Conservation (phyloP, 1,140 invertebrate species). For the Zaprionus lachaisei region DNA sequence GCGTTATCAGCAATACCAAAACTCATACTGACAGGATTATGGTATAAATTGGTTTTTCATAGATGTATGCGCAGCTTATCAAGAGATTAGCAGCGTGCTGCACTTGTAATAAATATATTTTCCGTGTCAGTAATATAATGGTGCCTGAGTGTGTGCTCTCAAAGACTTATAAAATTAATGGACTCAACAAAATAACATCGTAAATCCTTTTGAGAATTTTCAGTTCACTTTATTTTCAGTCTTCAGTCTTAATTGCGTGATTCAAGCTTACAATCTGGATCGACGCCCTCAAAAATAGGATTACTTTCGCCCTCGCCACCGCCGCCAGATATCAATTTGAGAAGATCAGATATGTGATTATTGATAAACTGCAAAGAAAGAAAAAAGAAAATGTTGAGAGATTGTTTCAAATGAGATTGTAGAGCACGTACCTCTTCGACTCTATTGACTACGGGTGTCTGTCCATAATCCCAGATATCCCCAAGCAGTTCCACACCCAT, state of each 20-base stretch:
- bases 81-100: constrained; percentile 30
- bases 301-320: constrained; percentile 51
- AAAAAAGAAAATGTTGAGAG: not conserved
- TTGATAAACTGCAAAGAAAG: constrained; percentile 59
- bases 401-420: not conserved
- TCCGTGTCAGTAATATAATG: constrained; percentile 29
- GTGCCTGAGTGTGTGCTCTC: not conserved
- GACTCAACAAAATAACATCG: constrained; percentile 20
- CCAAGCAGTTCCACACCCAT: constrained; percentile 70
- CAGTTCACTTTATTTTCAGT: constrained; percentile 26
- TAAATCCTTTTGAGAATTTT: not conserved
- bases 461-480: constrained; percentile 66
- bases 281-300: constrained; percentile 71
- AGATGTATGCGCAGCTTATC: constrained; percentile 35
- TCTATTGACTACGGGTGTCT: constrained; percentile 39
- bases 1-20: constrained; percentile 33
- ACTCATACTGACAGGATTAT: constrained; percentile 48
- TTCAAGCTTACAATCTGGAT: constrained; percentile 60
- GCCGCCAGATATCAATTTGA: constrained; percentile 59
- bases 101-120: constrained; percentile 28
- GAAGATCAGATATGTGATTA: constrained; percentile 48
- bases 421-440: constrained; percentile 53
- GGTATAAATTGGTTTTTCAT: constrained; percentile 56
- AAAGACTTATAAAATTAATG: constrained; percentile 15
- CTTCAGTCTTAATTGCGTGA: constrained; percentile 52